phyloP scores from a whole-genome alignment of 2,797 vertebrate genomes.

The Cirrhinus molitorella region DNA sequence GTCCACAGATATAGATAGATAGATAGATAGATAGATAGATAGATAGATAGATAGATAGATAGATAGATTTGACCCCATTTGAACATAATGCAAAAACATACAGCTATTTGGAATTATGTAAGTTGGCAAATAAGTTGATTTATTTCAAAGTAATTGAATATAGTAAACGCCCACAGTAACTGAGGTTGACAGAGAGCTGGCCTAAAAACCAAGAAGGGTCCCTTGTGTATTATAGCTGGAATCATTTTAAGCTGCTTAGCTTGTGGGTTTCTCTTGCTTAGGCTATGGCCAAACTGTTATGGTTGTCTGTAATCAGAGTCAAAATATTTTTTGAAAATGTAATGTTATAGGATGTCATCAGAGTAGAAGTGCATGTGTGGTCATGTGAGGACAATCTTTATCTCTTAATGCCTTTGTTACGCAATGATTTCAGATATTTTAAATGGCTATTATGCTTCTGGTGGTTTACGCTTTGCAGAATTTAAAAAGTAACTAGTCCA shows the following conservation, averaged over 20 bases:
- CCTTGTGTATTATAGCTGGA: conserved; percentile 39
- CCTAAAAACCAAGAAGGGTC: conserved; percentile 47
- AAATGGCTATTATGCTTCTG: conserved; percentile 8
- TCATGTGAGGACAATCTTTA: too few relatives aligned
- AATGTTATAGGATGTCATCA: background rate
- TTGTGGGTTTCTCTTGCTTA: conserved; percentile 50
- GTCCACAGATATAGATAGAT: background rate
- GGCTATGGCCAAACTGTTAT: conserved; percentile 48
- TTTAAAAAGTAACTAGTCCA: background rate
- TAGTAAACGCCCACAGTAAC: conserved; percentile 21
- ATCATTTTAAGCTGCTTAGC: conserved; percentile 60
- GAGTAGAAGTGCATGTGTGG: background rate
- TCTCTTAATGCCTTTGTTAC: background rate
- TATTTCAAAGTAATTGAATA: conserved; percentile 44
- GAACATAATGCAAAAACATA: background rate
- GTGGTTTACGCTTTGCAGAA: conserved; percentile 20
- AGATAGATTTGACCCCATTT: background rate
- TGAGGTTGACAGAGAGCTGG: conserved; percentile 51
- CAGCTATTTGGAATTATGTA: conserved; percentile 39
- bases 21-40: background rate
- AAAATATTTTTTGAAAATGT: background rate
- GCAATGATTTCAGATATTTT: conserved; percentile 20
- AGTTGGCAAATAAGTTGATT: conserved; percentile 37
- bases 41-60: background rate
- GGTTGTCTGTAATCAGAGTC: conserved; percentile 39